Evolutionary conservation across 2,797 vertebrate species (phyloP), one percentile per base, ranked within the genome.

Genomic region (Danio kyathit): DNA sequence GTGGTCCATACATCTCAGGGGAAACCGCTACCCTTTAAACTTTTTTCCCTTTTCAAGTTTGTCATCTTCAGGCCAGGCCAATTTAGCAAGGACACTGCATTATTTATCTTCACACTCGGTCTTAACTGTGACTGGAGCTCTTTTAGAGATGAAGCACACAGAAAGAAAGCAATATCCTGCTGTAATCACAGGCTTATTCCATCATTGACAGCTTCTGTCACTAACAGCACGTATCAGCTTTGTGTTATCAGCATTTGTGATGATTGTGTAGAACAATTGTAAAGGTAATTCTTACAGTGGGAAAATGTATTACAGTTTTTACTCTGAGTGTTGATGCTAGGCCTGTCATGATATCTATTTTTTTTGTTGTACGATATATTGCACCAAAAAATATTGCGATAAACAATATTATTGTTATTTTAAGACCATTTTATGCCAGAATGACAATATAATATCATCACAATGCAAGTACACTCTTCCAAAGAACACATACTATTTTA

Each of bases 41-140:
- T 19, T 71, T 79, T 29, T 29, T 29, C 11, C 11, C 5, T 65
- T 76, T 63, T 16, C 17, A 52, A 64, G 48, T 63, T 63, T 38
- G 51, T 63, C 44, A 64, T 63, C 76, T 64, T 52, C n/a, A 63
- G 71, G 71, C 7, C 12, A 61, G 56, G 57, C 8, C 40, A 80
- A 5, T 64, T 38, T 80, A 65, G 65, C 12, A 16, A 73, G 70
- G 51, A 65, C 69, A 48, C 70, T 65, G 29, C 19, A 66, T 80
- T 48, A 74, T 80, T 80, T 46, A 65, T 74, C 70, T 41, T 64
- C 40, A 38, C 49, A 54, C 59, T 56, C 16, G 41, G 6, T 49
- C 57, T 52, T n/a, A 56, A n/a, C 57, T 59, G 12, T 78, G 76
- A 69, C 54, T 69, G 8, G 9, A 77, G 41, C 12, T 46, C 48